A percentile compares a stretch with the other conserved stretches of the same genome.
Evolutionary conservation across 2,888 invertebrate genomes (phyloP).

Genomic region (Rhabditoides inermis): DNA sequence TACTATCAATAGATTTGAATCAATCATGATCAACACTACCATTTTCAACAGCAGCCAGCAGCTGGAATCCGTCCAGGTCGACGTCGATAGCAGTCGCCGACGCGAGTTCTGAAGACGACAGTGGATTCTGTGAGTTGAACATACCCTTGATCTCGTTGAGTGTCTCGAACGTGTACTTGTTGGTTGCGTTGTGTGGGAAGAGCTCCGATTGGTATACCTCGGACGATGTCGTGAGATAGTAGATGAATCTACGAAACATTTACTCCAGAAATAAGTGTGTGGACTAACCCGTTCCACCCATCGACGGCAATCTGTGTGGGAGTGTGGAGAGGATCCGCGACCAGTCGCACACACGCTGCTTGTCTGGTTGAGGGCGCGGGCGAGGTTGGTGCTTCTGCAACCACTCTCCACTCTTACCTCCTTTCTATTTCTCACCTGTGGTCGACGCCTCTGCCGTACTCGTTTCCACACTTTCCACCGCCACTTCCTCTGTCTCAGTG

Average conservation of each 20-base stretch:
- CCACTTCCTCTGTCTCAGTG: too few relatives aligned
- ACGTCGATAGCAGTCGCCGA: conserved; percentile 32
- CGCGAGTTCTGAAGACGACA: conserved; percentile 20
- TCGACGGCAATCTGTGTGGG: conserved; percentile 39
- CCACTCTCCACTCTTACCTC: too few relatives aligned
- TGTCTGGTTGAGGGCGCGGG: too few relatives aligned
- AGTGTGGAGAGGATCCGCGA: conserved; percentile 23
- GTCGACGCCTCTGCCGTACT: too few relatives aligned
- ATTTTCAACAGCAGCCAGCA: conserved; percentile 32
- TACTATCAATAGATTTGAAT: conserved; percentile 9
- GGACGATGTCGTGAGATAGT: conserved; percentile 32
- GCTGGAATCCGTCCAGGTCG: conserved; percentile 21
- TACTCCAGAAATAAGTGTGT: not conserved
- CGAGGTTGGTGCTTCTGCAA: too few relatives aligned
- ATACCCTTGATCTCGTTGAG: conserved; percentile 17
- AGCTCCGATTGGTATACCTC: conserved; percentile 33
- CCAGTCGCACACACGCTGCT: too few relatives aligned
- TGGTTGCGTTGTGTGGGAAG: conserved; percentile 26
- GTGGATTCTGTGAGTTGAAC: not conserved
- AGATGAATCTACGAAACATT: conserved; percentile 28
- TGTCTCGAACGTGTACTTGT: conserved; percentile 24
- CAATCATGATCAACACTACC: conserved; percentile 18
- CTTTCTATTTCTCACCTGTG: too few relatives aligned
- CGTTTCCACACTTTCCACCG: too few relatives aligned
- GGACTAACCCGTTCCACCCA: conserved; percentile 34